Evolutionary conservation across 2,888 invertebrate species (phyloP), one percentile per base, ranked within the genome.

Genomic region (Stegophylla sp.): DNA sequence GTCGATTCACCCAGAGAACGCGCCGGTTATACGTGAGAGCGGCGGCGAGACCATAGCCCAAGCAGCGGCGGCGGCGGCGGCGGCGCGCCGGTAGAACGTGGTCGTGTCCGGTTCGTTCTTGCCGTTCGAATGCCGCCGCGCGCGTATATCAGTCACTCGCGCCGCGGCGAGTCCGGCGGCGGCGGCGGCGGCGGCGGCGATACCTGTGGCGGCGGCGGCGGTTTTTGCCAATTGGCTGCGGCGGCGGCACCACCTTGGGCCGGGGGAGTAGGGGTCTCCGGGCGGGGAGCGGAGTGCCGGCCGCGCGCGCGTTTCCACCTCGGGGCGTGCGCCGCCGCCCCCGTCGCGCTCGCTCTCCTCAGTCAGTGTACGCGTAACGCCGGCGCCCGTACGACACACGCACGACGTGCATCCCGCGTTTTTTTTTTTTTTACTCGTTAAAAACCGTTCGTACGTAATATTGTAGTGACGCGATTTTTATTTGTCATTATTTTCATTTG

Each of bases 161-260:
- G 74, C 45, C n/a, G 51, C 74, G 63, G 10, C 77, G 61, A 48
- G 28, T 77, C 45, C 77, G 51, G 41, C 26, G 67, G 26, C 71
- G 61, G 61, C 71, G 71, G 71, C 79, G 71, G 79, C 71, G 79
- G 79, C 79, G 69, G 63, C 48, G 28, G 63, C 53, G 61, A 71
- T 79, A 79, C 79, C 79, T 79, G 79, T 79, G 79, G 79, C 79
- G 69, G 63, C 48, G 28, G 63, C 53, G 71, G 53, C 59, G 77
- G 71, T 79, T 79, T 77, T 79, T 61, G 79, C 79, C 79, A 79
- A 79, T 79, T 79, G 79, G 79, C 71, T 63, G 63, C 26, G 61
- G 28, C 53, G 45, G 53, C 34, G 13, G 7, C n/a, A 56, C n/a
- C n/a, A n/a, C n/a, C n/a, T n/a, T 41, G 43, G 45, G 59, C 75